Evolutionary conservation across 2,888 invertebrate genomes (phyloP), one percentile per base, ranked within the genome.

Genomic region (Lepetodrilus schrolli): DNA sequence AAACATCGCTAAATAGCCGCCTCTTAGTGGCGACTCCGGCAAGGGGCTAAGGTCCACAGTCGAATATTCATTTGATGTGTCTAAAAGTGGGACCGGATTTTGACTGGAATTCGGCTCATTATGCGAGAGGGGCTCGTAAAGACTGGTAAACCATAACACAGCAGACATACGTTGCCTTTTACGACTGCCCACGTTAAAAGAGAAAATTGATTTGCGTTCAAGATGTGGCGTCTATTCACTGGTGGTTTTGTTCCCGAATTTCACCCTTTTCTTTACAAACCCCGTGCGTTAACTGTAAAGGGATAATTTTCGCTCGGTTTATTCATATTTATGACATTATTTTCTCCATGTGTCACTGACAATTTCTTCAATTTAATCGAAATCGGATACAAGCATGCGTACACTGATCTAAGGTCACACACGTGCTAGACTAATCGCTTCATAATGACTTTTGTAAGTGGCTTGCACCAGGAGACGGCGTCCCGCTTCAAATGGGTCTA

Each of bases 311-410:
- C 58, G 58, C 58, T 58, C 30, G 58, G 58, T 30, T 58, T 58
- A 58, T 58, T 58, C 58, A 58, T 58, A 58, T 58, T 58, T 30
- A 58, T 58, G 48, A 26, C 58, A 58, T 58, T 58, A 58, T 30
- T 58, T 58, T 58, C 58, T 34, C 58, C 58, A 58, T 58, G 58
- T 58, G 58, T 58, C 58, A 58, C 26, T n/a, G 58, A 58, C 26
- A 58, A 13, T 58, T 58, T 58, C 58, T 30, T 34, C 58, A 58
- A 34, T 58, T 58, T 58, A 58, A 58, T 58, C 58, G 58, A 30
- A 30, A 58, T 58, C 58, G 58, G 58, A 58, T 58, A 58, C 58
- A 58, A 58, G 58, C 58, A 30, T 58, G 58, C 58, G 58, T 58
- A 34, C 30, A 58, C 30, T 30, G 30, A 30, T 13, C 23, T 17